A percentile compares a stretch with the other conserved stretches of the same genome.
Conservation (phyloP, 2,797 vertebrate genomes). For the Odontamblyopus rebecca region DNA sequence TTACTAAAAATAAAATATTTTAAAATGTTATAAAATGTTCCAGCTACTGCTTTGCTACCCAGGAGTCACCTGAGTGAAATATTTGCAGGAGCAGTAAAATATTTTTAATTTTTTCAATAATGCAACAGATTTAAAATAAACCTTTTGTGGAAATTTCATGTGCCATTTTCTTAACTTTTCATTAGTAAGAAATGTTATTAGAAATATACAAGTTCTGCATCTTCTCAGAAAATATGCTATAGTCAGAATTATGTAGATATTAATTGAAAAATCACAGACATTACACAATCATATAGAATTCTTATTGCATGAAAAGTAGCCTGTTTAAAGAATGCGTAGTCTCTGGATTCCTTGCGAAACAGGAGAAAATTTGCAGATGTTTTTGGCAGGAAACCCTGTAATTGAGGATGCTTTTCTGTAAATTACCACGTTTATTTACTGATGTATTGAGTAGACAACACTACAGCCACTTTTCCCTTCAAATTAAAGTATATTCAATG, state of each 20-base stretch:
- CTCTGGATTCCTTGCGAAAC: neutral
- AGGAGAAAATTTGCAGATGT: neutral
- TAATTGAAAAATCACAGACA: neutral
- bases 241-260: neutral
- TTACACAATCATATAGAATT: neutral
- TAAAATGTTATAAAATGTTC: neutral
- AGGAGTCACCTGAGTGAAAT: neutral
- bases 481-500: neutral
- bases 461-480: neutral
- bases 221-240: neutral
- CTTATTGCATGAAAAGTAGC: neutral
- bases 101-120: neutral
- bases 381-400: neutral
- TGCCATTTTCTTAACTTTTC: too few species aligned
- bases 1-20: neutral
- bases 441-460: neutral
- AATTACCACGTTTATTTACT: neutral
- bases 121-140: neutral
- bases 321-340: neutral
- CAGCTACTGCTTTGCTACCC: neutral
- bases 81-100: neutral
- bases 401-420: neutral
- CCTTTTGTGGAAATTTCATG: neutral
- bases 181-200: too few species aligned
- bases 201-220: neutral